Evolutionary conservation across 1,140 invertebrate genomes (phyloP).

Genomic region (Leptonema lineaticorne): DNA sequence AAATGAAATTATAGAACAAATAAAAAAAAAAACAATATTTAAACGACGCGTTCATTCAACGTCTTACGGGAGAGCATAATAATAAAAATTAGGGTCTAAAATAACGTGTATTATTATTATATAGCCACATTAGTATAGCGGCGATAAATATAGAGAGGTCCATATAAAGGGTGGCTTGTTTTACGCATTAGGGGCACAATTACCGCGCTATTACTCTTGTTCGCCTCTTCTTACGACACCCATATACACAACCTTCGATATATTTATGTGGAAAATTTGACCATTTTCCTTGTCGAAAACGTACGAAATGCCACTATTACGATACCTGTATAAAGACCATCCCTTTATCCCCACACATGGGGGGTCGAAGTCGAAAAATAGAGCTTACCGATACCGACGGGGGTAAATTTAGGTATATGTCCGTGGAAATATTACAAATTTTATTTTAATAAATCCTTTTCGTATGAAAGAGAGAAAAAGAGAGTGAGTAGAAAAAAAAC

Average conservation of each 20-base stretch:
- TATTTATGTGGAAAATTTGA: not conserved
- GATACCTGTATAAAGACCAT: conserved; percentile 3
- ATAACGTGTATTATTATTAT: not conserved
- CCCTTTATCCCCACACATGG: conserved; percentile 2
- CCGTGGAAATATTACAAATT: not conserved
- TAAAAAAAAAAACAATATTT: not conserved
- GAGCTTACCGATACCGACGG: too few relatives aligned
- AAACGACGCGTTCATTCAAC: not conserved
- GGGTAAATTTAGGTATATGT: conserved; percentile 1
- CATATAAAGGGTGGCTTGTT: conserved; percentile 37
- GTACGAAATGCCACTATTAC: not conserved
- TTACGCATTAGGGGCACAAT: conserved; percentile 38
- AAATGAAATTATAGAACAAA: not conserved
- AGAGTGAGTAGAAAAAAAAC: too few relatives aligned
- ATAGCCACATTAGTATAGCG: not conserved
- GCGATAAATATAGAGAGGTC: conserved; percentile 1
- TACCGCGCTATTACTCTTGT: conserved; percentile 38
- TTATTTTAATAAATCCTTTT: not conserved
- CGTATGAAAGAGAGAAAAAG: not conserved
- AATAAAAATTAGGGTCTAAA: not conserved
- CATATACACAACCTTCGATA: too few relatives aligned
- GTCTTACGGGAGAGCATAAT: not conserved
- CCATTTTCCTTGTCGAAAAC: not conserved
- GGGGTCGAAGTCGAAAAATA: not conserved
- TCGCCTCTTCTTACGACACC: conserved; percentile 21